phyloP scores from a whole-genome alignment of 2,888 invertebrate species.

The Lasioglossum zephyrum region DNA sequence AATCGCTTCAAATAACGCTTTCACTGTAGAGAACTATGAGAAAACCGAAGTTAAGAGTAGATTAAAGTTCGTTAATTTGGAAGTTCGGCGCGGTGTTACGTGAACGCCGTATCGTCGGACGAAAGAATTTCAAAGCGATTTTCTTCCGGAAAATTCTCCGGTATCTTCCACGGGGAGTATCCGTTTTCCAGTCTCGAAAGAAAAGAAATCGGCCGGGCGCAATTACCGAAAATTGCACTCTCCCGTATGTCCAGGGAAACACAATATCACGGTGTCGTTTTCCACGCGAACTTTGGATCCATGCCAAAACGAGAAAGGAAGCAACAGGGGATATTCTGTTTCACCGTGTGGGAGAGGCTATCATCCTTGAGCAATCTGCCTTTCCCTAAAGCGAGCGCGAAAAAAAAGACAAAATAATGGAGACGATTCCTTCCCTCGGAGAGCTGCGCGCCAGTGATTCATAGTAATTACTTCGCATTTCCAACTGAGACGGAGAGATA shows the following conservation, averaged over 20 bases:
- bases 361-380: conserved; percentile 12
- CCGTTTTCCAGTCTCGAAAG: background rate
- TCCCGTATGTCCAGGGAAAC: conserved; percentile 44
- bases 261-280: conserved; percentile 41
- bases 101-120: background rate
- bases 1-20: too few species aligned
- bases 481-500: background rate
- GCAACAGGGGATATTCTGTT: conserved; percentile 65
- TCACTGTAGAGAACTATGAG: background rate
- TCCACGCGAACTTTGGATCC: conserved; percentile 38
- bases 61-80: background rate
- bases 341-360: conserved; percentile 62
- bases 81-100: background rate
- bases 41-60: background rate
- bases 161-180: background rate
- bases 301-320: conserved; percentile 40
- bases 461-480: background rate
- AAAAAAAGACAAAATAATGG: background rate
- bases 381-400: conserved; percentile 19
- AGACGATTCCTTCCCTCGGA: conserved; percentile 9
- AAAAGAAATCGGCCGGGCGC: conserved; percentile 6
- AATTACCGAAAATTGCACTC: conserved; percentile 63
- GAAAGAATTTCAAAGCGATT: background rate
- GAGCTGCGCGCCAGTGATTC: background rate
- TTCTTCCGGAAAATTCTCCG: background rate